A percentile compares a stretch with the other conserved stretches of the same genome.
phyloP scores from a whole-genome alignment of 2,797 vertebrate species.

The Phrynocephalus guinanensis region DNA sequence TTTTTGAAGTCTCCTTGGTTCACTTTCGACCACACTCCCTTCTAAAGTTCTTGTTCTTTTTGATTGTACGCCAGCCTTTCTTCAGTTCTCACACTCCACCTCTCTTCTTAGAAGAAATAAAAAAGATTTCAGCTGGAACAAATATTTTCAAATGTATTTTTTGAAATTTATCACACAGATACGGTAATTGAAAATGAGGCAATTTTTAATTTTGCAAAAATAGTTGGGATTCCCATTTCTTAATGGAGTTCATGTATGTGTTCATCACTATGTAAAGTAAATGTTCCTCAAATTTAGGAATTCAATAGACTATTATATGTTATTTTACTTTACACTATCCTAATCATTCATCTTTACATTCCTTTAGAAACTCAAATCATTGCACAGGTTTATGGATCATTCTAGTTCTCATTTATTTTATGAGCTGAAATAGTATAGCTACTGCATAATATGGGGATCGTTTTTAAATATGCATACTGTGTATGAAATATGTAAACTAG shows the following conservation, averaged over 20 bases:
- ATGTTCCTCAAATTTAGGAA: neutral
- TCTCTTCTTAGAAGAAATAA: neutral
- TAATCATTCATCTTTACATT: neutral
- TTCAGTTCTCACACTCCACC: neutral
- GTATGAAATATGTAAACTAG: neutral
- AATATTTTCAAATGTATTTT: neutral
- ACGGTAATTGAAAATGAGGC: neutral
- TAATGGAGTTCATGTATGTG: neutral
- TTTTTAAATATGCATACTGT: neutral
- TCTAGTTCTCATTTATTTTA: neutral
- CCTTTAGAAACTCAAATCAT: neutral
- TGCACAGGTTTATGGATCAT: neutral
- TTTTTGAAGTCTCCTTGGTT: neutral
- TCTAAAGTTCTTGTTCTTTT: neutral
- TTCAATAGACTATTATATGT: neutral
- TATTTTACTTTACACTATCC: neutral
- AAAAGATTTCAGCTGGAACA: neutral
- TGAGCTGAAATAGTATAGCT: neutral
- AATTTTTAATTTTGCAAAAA: neutral
- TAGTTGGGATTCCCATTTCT: neutral
- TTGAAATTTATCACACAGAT: neutral
- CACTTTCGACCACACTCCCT: neutral
- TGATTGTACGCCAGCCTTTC: neutral
- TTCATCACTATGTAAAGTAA: neutral
- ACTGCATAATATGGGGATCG: neutral